Percentiles rank a stretch among this genome's conserved stretches.
Evolutionary conservation across 1,140 invertebrate genomes (phyloP).

Genomic region (Papilio polyxenes): DNA sequence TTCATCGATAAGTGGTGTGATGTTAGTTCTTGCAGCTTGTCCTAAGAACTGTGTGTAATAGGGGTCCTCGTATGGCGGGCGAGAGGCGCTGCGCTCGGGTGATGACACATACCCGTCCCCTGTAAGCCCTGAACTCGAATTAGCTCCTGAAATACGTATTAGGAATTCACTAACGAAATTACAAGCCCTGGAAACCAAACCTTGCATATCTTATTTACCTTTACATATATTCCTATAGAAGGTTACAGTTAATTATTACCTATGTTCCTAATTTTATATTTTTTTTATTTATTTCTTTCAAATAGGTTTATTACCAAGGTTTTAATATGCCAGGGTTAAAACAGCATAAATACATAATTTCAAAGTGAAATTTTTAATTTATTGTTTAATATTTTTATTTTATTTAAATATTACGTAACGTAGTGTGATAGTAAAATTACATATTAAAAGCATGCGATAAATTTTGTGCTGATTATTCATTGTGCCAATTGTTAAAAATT

Average conservation of each 20-base stretch:
- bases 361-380: not conserved
- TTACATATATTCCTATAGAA: not conserved
- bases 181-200: not conserved
- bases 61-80: conserved; percentile 89
- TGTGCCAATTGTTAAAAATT: conserved; percentile 5
- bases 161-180: not conserved
- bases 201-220: conserved; percentile 9
- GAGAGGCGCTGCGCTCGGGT: conserved; percentile 87
- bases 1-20: conserved; percentile 94
- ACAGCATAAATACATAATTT: not conserved
- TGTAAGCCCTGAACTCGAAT: conserved; percentile 31
- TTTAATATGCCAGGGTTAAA: not conserved
- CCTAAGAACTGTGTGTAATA: conserved; percentile 90
- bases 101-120: conserved; percentile 93
- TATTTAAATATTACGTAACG: conserved; percentile 2
- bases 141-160: not conserved
- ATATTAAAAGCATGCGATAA: conserved; percentile 32
- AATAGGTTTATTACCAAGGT: not conserved
- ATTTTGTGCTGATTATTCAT: conserved; percentile 7
- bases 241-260: not conserved
- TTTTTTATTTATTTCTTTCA: not conserved
- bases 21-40: conserved; percentile 83
- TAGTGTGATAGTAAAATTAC: not conserved
- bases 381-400: not conserved
- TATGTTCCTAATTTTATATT: not conserved